These are phyloP conservation scores for Nasonovia ribisnigri DNA, from an alignment of 2,888 invertebrate species.

Conservation along the genomic window DNA sequence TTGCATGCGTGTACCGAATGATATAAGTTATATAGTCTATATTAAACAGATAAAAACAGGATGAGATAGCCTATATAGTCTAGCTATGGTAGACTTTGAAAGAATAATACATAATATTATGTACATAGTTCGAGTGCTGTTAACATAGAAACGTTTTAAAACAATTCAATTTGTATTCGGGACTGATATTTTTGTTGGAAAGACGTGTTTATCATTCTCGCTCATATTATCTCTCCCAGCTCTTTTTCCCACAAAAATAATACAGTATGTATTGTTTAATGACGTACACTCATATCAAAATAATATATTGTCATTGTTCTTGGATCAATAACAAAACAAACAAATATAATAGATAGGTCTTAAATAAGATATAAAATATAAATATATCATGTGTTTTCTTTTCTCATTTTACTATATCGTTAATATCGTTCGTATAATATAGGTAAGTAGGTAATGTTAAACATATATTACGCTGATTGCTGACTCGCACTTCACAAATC, in stretches of 20 bases:
- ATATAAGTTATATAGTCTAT: neutral
- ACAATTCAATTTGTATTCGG: neutral
- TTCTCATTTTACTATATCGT: neutral
- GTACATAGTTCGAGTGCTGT: neutral
- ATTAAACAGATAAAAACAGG: neutral
- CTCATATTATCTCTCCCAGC: neutral
- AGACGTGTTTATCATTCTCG: neutral
- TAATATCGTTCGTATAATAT: neutral
- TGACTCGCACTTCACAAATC: neutral
- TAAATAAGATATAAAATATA: neutral
- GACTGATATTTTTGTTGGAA: neutral
- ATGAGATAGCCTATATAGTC: neutral
- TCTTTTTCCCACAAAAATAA: neutral
- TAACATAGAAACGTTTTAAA: neutral
- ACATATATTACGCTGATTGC: neutral
- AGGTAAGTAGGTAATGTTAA: neutral
- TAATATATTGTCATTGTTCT: neutral
- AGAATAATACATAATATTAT: neutral
- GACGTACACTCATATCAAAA: neutral
- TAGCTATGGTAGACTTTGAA: neutral
- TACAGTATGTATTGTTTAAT: neutral
- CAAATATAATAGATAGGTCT: neutral
- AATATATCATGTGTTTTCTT: neutral
- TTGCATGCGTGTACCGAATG: neutral
- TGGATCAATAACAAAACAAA: neutral